Base-by-base conservation (phyloP, 1,140 invertebrate species). In the Carposina sasakii region DNA sequence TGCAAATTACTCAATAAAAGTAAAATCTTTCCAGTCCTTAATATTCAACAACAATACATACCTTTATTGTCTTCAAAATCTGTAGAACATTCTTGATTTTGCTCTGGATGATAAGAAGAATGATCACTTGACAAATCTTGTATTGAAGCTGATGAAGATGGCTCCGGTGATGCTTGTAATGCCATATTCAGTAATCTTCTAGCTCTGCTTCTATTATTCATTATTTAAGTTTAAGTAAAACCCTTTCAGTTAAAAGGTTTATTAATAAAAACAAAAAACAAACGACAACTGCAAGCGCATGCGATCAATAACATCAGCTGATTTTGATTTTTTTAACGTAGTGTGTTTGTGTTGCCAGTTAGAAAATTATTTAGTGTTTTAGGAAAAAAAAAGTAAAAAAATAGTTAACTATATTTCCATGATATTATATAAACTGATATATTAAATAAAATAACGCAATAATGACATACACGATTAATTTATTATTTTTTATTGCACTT, bases 401-500 rank as follows among this genome's bases (percentile, higher is more conserved):
- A 45, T n/a, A n/a, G n/a, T n/a, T n/a, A n/a, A n/a, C n/a, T n/a
- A n/a, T n/a, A n/a, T n/a, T n/a, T n/a, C n/a, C n/a, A 21, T 34
- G 21, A 45, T 21, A 45, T 21, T 45, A 22, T 45, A 19, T 45
- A 34, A 45, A 19, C 22, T 15, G 15, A 34, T 34, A 2, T 45
- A 21, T 33, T 33, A 45, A 31, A 45, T 21, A 34, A 45, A 34
- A 21, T 45, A n/a, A n/a, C n/a, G n/a, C n/a, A n/a, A n/a, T n/a
- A n/a, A n/a, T n/a, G n/a, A n/a, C n/a, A n/a, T 34, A 45, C 22
- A 39, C 21, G 16, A 48, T 17, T 48, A 24, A 37, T 48, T 37
- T 48, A 48, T 39, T 39, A 28, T 48, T 48, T 48, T 48, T 15
- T 48, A 48, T 48, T 48, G 47, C 47, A 48, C 36, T 48, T 40